Evolutionary conservation across 2,113 vertebrate genomes (phyloP), one percentile per base, ranked within the genome.

Genomic region (Dinomys branickii): DNA sequence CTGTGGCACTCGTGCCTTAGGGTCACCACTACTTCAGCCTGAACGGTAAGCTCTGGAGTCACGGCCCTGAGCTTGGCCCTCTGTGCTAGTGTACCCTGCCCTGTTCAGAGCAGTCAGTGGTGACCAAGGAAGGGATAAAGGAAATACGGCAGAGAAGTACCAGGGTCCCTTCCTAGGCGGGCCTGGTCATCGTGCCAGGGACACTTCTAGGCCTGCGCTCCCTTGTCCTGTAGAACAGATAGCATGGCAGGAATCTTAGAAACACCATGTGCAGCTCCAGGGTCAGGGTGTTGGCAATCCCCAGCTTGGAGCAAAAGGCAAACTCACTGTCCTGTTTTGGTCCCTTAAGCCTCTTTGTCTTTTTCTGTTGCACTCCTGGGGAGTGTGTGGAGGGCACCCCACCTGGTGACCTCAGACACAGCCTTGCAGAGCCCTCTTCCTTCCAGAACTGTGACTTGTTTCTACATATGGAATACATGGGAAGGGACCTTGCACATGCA

Each of bases 71-170:
- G n/a, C 30, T 22, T 20, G n/a, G 30, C 9, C 19, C 52, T 59
- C 30, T 2, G 4, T 63, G 33, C 22, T 4, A 0, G 35, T 1
- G 28, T n/a, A 6, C 35, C 30, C 1, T 13, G 71, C 17, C 22
- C 1, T 47, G 5, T 20, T 1, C 0, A 14, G 2, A 17, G 0
- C 16, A 1, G 44, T 22, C 4, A 8, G 0, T 35, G 5, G 7
- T 7, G 33, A 5, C 5, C 22, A 38, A 2, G 1, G 5, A 59
- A 16, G 0, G 0, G 19, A 58, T 4, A 11, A 13, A 52, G 26
- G 67, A 73, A 5, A 4, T 12, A 50, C 3, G 28, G 22, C 7
- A 16, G 73, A 63, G 44, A 84, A 30, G 50, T 12, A 0, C 1
- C 47, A 16, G 2, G 56, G 6, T 28, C 13, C 8, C 17, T 88